Percentiles rank a stretch among this genome's conserved stretches.
Conservation (phyloP, 2,888 invertebrate genomes). For the Molorchus minor region DNA sequence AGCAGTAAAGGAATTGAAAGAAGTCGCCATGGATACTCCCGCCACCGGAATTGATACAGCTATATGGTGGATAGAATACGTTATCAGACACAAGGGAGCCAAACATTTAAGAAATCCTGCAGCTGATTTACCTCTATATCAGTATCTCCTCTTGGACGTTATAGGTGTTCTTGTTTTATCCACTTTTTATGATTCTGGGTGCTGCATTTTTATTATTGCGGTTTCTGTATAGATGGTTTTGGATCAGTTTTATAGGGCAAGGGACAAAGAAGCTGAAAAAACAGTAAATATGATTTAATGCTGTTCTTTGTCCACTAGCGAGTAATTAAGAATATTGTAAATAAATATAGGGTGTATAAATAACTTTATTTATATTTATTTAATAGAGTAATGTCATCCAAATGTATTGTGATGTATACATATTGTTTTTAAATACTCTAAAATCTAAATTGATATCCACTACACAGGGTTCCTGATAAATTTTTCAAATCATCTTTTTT, state of each 20-base stretch:
- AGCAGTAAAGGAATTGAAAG: background rate
- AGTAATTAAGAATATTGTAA: too few relatives aligned
- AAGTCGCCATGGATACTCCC: background rate
- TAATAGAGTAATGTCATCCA: too few relatives aligned
- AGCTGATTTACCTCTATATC: slow-evolving; percentile 67
- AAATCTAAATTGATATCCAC: too few relatives aligned
- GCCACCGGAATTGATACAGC: slow-evolving; percentile 63
- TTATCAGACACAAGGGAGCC: slow-evolving; percentile 68
- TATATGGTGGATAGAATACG: slow-evolving; percentile 74
- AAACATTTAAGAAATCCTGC: slow-evolving; percentile 65
- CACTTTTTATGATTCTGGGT: background rate
- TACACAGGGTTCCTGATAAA: too few relatives aligned
- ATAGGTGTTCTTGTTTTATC: slow-evolving; percentile 57
- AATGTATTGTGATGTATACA: too few relatives aligned
- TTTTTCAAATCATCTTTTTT: too few relatives aligned
- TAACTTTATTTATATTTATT: too few relatives aligned
- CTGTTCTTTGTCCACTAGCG: too few relatives aligned
- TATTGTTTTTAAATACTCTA: too few relatives aligned
- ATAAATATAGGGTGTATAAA: too few relatives aligned
- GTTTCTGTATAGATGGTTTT: background rate
- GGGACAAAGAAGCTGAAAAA: background rate
- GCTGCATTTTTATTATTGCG: background rate
- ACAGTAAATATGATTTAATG: background rate
- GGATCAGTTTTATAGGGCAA: background rate
- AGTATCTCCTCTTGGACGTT: slow-evolving; percentile 67